These are phyloP conservation scores for Cephus runcator DNA, from an alignment of 2,888 invertebrate species.

Conservation along the genomic window DNA sequence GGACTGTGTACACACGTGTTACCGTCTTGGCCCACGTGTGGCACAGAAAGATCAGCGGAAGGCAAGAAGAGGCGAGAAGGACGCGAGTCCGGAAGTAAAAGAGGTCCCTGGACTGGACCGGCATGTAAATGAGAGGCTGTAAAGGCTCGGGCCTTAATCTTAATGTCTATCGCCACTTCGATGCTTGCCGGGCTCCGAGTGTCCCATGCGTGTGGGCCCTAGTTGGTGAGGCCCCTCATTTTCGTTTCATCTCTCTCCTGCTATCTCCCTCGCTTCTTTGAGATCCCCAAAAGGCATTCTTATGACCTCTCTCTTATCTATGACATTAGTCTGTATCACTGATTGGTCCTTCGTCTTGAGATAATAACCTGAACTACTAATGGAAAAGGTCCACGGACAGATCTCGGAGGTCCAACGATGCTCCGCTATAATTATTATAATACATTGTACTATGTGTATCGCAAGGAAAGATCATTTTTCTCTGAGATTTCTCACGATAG, in stretches of 20 bases:
- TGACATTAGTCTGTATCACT: not conserved
- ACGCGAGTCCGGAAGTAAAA: not conserved
- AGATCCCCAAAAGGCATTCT: not conserved
- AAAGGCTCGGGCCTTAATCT: conserved; percentile 23
- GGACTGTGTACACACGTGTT: not conserved
- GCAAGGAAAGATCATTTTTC: not conserved
- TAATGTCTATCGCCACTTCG: conserved; percentile 31
- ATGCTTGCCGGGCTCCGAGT: conserved; percentile 27
- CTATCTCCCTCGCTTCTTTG: not conserved
- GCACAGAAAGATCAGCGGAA: not conserved
- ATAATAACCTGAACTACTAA: not conserved
- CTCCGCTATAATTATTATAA: not conserved
- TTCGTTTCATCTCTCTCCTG: conserved; percentile 24
- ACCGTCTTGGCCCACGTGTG: not conserved
- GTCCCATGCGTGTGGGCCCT: conserved; percentile 26
- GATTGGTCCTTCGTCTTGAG: not conserved
- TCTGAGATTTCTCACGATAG: not conserved
- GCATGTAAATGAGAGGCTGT: conserved; percentile 2
- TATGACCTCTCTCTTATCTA: not conserved
- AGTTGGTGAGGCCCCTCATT: not conserved
- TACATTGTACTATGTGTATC: not conserved
- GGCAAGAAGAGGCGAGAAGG: not conserved
- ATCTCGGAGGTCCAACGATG: not conserved
- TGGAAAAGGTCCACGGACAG: not conserved
- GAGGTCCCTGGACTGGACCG: not conserved